Base-by-base conservation (phyloP, 1,140 invertebrate species). In the Zaprionus vittiger region DNA sequence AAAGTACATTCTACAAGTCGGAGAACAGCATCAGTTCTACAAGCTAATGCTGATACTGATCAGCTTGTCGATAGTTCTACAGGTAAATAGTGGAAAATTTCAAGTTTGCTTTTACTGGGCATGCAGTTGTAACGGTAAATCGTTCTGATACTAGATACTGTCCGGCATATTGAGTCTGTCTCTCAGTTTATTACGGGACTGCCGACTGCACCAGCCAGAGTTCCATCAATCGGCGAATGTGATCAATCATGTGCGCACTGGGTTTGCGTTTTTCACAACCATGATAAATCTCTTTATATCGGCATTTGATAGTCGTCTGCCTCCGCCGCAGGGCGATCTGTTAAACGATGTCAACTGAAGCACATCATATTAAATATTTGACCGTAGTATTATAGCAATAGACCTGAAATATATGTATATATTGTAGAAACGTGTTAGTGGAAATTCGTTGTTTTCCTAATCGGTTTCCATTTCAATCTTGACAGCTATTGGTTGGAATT, bases 1-100 rank as follows among this genome's bases (percentile, higher is more conserved):
- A 9, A 98, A 98, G 93, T 97, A 97, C 81, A 95, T 98, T 15
- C 94, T 98, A 0, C 96, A 97, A 94, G 95, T 97, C 5, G 96
- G 96, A 24, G 94, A 96, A 17, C 95, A 96, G 81, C 97, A 97
- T 91, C 96, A 97, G 90, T 97, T 97, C 92, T 98, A 97, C 86
- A 95, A 95, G 56, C 93, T 97, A 22, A 96, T 98, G 94, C 92
- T 98, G 4, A 95, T 95, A 37, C 94, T 98, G 47, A 98, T 98
- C 74, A 95, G 95, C 38, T 94, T 96, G 22, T 98, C 97, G 9
- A 97, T 98, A 64, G 94, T 97, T n/a, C 93, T 98, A 69, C 97
- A 98, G 96, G 97, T 98, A 93, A 94, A 72, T 66, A 67, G 22
- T n/a, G 9, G 7, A 38, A 22, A 15, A 20, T 31, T n/a, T n/a